phyloP scores from a whole-genome alignment of 2,797 vertebrate genomes.

The Psittacula derbiana region DNA sequence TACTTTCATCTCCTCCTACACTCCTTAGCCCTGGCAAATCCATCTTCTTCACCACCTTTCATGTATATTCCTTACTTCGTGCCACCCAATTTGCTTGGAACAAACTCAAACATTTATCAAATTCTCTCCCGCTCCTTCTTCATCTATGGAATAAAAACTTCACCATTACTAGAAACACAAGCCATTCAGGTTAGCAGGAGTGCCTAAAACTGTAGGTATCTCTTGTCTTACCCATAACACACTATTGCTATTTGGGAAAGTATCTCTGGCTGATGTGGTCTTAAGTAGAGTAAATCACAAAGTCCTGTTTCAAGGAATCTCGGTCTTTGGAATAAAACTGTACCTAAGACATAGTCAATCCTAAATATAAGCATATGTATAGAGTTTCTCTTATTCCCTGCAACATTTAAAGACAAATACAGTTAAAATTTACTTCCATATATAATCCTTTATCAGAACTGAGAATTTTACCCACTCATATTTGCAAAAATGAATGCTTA shows the following conservation, averaged over 20 bases:
- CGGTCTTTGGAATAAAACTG: background rate
- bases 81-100: conserved; percentile 60
- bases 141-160: background rate
- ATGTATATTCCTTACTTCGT: conserved; percentile 10
- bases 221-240: background rate
- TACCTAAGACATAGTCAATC: background rate
- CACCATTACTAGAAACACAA: background rate
- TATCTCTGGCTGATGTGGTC: background rate
- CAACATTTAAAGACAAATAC: background rate
- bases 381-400: background rate
- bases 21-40: conserved; percentile 16
- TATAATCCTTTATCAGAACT: background rate
- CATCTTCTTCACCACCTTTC: conserved; percentile 12
- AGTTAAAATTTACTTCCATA: background rate
- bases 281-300: background rate
- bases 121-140: background rate
- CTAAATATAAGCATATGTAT: background rate
- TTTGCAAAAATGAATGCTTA: background rate
- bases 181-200: accelerated
- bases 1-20: conserved; percentile 64
- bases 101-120: conserved; percentile 50
- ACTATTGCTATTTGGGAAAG: background rate
- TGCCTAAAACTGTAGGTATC: background rate
- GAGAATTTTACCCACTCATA: background rate
- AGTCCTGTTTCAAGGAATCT: background rate